These are phyloP conservation scores for Gobiocypris rarus DNA, from an alignment of 2,113 vertebrate species.

Conservation along the genomic window DNA sequence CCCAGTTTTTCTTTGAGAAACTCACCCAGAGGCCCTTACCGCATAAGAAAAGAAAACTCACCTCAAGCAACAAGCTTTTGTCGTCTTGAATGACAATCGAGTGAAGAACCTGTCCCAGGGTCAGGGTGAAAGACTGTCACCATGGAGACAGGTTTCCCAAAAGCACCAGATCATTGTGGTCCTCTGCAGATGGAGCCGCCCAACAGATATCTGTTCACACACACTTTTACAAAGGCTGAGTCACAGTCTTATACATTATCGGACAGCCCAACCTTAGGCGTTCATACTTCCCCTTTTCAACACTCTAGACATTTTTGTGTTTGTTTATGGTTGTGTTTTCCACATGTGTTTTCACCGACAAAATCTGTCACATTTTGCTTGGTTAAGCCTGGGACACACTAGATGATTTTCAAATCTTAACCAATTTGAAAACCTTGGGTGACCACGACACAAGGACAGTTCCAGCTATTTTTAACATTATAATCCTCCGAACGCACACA, in stretches of 20 bases:
- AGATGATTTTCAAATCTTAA: too few species aligned
- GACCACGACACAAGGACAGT: too few species aligned
- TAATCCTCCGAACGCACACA: too few species aligned
- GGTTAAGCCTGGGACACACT: too few species aligned
- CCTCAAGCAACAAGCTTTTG: constrained; percentile 8
- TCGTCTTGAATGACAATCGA: constrained; percentile 12
- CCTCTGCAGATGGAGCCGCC: neutral
- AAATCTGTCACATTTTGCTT: constrained; percentile 1
- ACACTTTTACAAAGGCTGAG: neutral
- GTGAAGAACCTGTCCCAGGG: neutral
- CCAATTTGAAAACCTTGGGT: too few species aligned
- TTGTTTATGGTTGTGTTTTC: neutral
- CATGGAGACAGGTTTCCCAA: neutral
- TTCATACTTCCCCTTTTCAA: neutral
- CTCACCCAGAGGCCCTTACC: neutral
- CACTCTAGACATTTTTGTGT: neutral
- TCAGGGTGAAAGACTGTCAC: neutral
- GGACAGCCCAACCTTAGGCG: neutral
- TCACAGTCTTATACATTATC: neutral
- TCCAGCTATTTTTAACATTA: too few species aligned
- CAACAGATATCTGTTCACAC: neutral
- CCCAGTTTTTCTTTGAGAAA: neutral
- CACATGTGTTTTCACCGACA: neutral
- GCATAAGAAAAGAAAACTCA: neutral
- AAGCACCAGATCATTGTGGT: neutral